Evolutionary conservation across 2,888 invertebrate species (phyloP).

Genomic region (Hypolimnas misippus): DNA sequence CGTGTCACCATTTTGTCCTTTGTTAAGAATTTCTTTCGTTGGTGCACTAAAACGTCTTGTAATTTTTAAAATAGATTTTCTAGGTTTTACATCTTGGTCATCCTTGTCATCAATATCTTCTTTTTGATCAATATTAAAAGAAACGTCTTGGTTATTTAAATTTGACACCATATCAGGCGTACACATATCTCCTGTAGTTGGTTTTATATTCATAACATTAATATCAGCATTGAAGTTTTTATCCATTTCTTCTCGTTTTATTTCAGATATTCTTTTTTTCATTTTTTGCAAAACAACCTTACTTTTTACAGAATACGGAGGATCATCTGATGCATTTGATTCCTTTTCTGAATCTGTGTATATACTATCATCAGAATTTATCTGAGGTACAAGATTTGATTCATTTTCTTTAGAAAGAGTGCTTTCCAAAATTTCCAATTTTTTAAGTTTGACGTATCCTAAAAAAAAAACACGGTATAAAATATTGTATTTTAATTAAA

Average conservation of each 20-base stretch:
- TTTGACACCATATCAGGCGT: conserved; percentile 6
- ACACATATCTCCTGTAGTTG: conserved; percentile 5
- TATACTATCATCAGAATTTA: conserved; percentile 66
- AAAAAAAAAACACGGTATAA: conserved; percentile 32
- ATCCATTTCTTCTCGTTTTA: conserved; percentile 15
- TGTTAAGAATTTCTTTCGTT: conserved; percentile 50
- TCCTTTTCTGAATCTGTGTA: conserved; percentile 78
- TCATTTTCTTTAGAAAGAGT: conserved; percentile 62
- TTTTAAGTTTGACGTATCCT: conserved; percentile 85
- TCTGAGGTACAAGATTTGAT: conserved; percentile 44
- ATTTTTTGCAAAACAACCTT: conserved; percentile 59
- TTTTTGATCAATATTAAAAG: conserved; percentile 39
- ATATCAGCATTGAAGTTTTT: conserved; percentile 13
- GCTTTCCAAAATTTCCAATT: conserved; percentile 79
- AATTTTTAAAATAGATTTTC: conserved; percentile 73
- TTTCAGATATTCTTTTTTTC: conserved; percentile 52
- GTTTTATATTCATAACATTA: conserved; percentile 6
- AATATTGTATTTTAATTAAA: neutral
- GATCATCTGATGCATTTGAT: conserved; percentile 69
- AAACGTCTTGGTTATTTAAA: conserved; percentile 11
- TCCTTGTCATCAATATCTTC: conserved; percentile 49
- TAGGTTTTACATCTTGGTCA: conserved; percentile 52
- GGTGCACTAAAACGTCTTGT: conserved; percentile 57
- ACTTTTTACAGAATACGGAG: conserved; percentile 55
- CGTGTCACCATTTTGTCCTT: conserved; percentile 42